phyloP scores from a whole-genome alignment of 2,888 invertebrate species.

The Himalopsyche kuldschensis region DNA sequence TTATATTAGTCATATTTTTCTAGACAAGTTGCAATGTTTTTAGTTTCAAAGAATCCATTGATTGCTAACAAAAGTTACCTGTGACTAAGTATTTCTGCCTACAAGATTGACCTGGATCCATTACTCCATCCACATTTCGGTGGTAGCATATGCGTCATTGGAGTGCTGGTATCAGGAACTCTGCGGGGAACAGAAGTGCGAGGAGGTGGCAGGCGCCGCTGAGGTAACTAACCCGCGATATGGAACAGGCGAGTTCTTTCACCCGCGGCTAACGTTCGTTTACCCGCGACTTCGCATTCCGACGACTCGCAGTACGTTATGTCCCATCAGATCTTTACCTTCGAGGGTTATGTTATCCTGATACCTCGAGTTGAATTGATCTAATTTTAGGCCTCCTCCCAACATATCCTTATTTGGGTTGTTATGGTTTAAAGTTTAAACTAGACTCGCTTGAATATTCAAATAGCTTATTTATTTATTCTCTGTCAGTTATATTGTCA shows the following conservation, averaged over 20 bases:
- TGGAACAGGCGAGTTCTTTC: constrained; percentile 39
- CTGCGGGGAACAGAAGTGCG: constrained; percentile 20
- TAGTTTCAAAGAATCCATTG: neutral
- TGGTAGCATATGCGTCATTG: neutral
- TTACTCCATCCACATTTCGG: constrained; percentile 6
- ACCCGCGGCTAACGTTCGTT: constrained; percentile 39
- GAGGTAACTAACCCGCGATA: constrained; percentile 40
- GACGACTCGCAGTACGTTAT: neutral
- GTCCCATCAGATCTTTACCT: neutral
- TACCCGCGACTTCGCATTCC: constrained; percentile 25
- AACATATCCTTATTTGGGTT: no score
- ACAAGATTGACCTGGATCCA: neutral
- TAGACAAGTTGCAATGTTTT: neutral
- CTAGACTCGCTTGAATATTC: no score
- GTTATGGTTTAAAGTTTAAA: no score
- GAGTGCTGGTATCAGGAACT: neutral
- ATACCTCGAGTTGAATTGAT: neutral
- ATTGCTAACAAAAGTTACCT: neutral
- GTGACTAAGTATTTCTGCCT: neutral
- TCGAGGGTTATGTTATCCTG: constrained; percentile 19
- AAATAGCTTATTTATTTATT: no score
- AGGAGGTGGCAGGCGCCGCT: constrained; percentile 43
- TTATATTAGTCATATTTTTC: neutral
- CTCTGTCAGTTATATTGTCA: no score
- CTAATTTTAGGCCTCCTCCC: no score